Evolutionary conservation across 2,797 vertebrate genomes (phyloP), one percentile per base, ranked within the genome.

Genomic region (Sebastes diaconus): DNA sequence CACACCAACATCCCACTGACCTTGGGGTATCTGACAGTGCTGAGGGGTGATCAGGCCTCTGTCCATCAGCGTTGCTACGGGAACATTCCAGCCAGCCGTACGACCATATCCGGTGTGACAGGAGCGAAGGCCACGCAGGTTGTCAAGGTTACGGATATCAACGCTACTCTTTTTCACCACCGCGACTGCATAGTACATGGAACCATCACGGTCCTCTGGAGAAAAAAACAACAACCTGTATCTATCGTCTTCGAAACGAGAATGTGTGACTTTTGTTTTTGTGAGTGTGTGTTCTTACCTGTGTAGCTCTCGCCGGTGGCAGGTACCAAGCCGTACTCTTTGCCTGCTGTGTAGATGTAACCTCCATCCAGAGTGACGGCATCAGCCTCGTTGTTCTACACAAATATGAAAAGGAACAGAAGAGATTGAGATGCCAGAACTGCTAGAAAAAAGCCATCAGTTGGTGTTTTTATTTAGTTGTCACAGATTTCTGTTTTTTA

Each of bases 331-430:
- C 97, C 96, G 0, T 96, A 97, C 0, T 63, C 93, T 94, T 97
- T 98, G 67, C 98, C 98, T 7, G 98, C 98, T 1, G 71, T 95
- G 86, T 97, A 99, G 93, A 99, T 95, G 90, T 98, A 95, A 57
- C 96, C 96, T 24, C 97, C 97, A 55, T 95, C 95, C 83, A 99
- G 87, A 69, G 96, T 97, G 79, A 99, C 91, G 18, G 90, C 97
- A 29, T 99, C 97, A 0, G 95, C 95, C 36, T 97, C 93, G 1
- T 96, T 97, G 79, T 96, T 93, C 98, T 99, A 87, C 60, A 90
- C 25, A 67, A 50, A 74, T 10, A 65, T 1, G 5, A 58, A 50
- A 52, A 24, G 1, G 5, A 83, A 60, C 7, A 20, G 1, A 4
- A 34, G 5, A 67, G n/a, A 32, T 22, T 36, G 27, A 72, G 14